phyloP scores from a whole-genome alignment of 2,888 invertebrate species.

The Dione vanillae region DNA sequence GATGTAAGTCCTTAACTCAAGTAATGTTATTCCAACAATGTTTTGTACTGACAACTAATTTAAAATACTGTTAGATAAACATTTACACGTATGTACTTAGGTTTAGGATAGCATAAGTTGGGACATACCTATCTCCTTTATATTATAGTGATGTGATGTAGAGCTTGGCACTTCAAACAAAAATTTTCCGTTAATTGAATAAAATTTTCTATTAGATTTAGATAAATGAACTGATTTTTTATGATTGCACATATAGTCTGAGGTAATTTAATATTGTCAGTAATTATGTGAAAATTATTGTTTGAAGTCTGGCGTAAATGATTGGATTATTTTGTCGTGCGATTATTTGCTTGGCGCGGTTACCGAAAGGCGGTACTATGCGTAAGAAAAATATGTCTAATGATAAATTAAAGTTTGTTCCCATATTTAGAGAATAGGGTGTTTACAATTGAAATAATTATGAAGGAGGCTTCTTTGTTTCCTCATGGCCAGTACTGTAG shows the following conservation, averaged over 20 bases:
- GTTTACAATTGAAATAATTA: slow-evolving; percentile 22
- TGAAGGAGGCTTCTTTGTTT: slow-evolving; percentile 13
- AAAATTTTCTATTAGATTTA: slow-evolving; percentile 55
- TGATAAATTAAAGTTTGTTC: slow-evolving; percentile 18
- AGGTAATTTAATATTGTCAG: slow-evolving; percentile 54
- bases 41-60: slow-evolving; percentile 42
- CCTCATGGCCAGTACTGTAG: slow-evolving; percentile 17
- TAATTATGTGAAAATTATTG: slow-evolving; percentile 68
- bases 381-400: slow-evolving; percentile 12
- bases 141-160: slow-evolving; percentile 31
- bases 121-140: slow-evolving; percentile 28
- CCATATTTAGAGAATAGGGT: slow-evolving; percentile 15
- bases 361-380: slow-evolving; percentile 26
- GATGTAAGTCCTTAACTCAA: slow-evolving; percentile 35
- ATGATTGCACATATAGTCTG: slow-evolving; percentile 72
- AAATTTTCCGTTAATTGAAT: slow-evolving; percentile 60
- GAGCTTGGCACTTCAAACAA: slow-evolving; percentile 63
- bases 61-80: slow-evolving; percentile 44
- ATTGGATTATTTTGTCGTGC: slow-evolving; percentile 26
- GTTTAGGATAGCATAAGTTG: slow-evolving; percentile 40
- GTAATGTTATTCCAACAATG: slow-evolving; percentile 43
- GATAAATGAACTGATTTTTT: slow-evolving; percentile 66
- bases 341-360: slow-evolving; percentile 42
- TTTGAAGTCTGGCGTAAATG: slow-evolving; percentile 60
- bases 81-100: slow-evolving; percentile 46